Base-by-base conservation (phyloP, 1,140 invertebrate species). In the Heliconius hermathena region DNA sequence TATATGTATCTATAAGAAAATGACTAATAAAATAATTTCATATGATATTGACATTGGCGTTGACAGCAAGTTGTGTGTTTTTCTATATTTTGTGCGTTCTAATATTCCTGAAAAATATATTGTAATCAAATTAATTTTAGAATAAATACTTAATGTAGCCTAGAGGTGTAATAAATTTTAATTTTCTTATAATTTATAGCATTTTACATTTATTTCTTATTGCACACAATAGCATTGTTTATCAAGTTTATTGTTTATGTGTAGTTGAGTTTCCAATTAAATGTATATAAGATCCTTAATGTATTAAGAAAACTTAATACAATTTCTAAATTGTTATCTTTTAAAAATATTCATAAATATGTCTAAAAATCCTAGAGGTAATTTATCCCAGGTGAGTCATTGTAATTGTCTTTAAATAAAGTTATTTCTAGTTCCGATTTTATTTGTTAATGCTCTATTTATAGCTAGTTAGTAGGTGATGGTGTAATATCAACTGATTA, bases 371-470 rank as follows among this genome's bases (percentile, higher is more conserved):
- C 90, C 87, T 33, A 87, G 84, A 84, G 79, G 80, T 33, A 91
- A 92, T 82, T 88, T 94, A 81, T 92, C 92, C 11, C 92, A 93
- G 87, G 92, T 94, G 92, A 94, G 92, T 94, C 91, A 94, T 89
- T 85, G 71, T 81, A 81, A 57, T 77, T 74, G 60, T 72, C 52
- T 41, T 75, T 46, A 38, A 54, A 46, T 77, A 72, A 46, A 70
- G 18, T 76, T 77, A 60, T 80, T 76, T 57, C 49, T 66, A 66
- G 60, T 73, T 80, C 74, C 74, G 70, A 26, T 52, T 74, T 29
- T 60, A 72, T 80, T 75, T 71, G 60, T 49, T 75, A 74, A 75
- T 71, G 66, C 8, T 38, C 78, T 79, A 79, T 79, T 75, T 74
- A 71, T 79, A 76, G 66, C 1, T 29, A 66, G 54, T 20, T 57